Conservation (phyloP, 2,888 invertebrate genomes). For the Thelaira solivaga region DNA sequence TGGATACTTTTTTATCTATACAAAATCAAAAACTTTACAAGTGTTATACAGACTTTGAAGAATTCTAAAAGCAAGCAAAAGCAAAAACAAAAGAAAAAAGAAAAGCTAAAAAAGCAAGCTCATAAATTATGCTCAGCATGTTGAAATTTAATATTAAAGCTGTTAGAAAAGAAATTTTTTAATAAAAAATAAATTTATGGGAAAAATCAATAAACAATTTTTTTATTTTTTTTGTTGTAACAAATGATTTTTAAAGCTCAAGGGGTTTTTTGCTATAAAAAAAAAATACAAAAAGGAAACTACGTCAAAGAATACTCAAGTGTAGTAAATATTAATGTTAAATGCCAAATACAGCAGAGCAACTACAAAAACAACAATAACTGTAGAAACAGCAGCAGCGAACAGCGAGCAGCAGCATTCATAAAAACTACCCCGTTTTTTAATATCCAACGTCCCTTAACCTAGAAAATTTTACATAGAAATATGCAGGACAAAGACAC, state of each 20-base stretch:
- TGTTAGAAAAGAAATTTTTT: background rate
- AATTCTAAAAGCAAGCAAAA: background rate
- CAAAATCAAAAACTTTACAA: background rate
- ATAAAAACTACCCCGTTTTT: conserved; percentile 30
- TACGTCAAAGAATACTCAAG: conserved; percentile 12
- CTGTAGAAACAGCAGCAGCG: no score
- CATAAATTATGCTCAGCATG: background rate
- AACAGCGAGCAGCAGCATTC: conserved; percentile 10
- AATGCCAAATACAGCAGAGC: conserved; percentile 4
- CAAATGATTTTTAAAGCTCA: background rate
- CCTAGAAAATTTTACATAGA: conserved; percentile 34
- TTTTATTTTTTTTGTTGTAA: no score
- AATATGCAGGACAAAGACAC: conserved; percentile 12
- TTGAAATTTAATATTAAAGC: background rate
- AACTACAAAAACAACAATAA: background rate
- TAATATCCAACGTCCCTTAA: conserved; percentile 32
- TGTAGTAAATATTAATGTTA: conserved; percentile 7
- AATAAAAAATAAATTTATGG: background rate
- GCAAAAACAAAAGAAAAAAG: background rate
- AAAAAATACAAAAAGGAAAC: background rate
- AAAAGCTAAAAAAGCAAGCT: background rate
- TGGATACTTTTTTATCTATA: conserved; percentile 49
- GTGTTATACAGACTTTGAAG: conserved; percentile 42
- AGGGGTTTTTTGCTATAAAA: background rate
- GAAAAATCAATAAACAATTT: conserved; percentile 18